A percentile compares a stretch with the other conserved stretches of the same genome.
phyloP scores from a whole-genome alignment of 2,888 invertebrate species.

The Linnaemya vulpina region DNA sequence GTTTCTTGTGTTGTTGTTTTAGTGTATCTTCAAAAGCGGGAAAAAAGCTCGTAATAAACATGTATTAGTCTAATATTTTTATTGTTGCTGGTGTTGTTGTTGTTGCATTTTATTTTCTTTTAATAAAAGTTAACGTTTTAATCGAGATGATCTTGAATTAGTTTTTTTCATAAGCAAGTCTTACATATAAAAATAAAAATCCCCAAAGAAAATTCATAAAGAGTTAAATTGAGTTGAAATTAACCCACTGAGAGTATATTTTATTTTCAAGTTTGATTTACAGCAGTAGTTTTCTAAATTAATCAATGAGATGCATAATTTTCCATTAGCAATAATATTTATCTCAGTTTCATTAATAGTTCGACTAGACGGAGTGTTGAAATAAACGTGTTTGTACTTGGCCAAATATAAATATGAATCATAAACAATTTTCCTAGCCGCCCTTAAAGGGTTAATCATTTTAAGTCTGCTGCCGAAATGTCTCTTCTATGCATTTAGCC shows the following conservation, averaged over 20 bases:
- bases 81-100: conserved; percentile 12
- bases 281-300: no score
- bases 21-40: not conserved
- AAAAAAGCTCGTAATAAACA: conserved; percentile 32
- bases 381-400: no score
- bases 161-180: conserved; percentile 55
- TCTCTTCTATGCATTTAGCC: conserved; percentile 21
- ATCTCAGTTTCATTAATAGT: no score
- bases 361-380: no score
- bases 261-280: not conserved
- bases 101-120: conserved; percentile 38
- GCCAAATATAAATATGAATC: no score
- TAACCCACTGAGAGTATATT: conserved; percentile 72
- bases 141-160: conserved; percentile 81
- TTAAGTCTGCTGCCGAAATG: conserved; percentile 26
- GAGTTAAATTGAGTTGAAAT: conserved; percentile 70
- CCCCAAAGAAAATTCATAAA: conserved; percentile 13
- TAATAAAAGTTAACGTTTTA: conserved; percentile 70
- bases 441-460: conserved; percentile 21
- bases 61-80: conserved; percentile 55
- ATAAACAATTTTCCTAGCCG: no score
- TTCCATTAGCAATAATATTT: not conserved
- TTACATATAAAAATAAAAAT: conserved; percentile 3
- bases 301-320: no score
- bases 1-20: not conserved